Evolutionary conservation across 2,888 invertebrate species (phyloP).

Genomic region (Calameuta filiformis): DNA sequence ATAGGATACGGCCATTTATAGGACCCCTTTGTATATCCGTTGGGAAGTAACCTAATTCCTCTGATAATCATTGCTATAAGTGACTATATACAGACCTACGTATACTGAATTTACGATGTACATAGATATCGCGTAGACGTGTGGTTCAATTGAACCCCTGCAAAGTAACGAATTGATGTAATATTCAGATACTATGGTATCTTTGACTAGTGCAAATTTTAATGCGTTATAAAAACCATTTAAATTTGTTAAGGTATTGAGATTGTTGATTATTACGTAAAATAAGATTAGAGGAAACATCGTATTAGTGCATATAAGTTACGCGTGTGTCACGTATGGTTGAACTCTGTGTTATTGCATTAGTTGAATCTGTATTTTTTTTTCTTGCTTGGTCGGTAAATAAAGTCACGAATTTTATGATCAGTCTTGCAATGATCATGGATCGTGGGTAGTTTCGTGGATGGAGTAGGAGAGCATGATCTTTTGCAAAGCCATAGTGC

Average conservation of each 20-base stretch:
- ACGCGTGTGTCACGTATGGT: too few species aligned
- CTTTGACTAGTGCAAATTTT: neutral
- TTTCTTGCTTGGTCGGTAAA: neutral
- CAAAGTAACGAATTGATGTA: neutral
- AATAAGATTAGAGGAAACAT: neutral
- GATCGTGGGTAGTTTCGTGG: neutral
- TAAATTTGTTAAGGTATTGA: neutral
- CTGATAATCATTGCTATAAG: constrained; percentile 33
- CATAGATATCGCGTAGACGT: constrained; percentile 16
- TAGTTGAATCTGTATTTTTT: neutral
- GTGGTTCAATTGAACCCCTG: neutral
- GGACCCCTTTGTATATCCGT: constrained; percentile 45
- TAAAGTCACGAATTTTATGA: neutral
- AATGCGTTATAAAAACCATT: neutral
- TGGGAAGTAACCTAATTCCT: constrained; percentile 43
- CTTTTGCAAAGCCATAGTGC: neutral
- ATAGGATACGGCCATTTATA: constrained; percentile 35
- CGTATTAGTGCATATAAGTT: neutral
- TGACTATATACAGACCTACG: constrained; percentile 32
- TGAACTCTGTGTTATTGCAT: neutral
- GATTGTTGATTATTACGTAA: neutral
- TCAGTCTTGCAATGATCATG: neutral
- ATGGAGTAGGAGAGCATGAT: neutral
- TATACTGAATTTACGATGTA: constrained; percentile 21
- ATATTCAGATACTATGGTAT: neutral